phyloP scores from a whole-genome alignment of 2,797 vertebrate species.

The Eremophila alpestris region DNA sequence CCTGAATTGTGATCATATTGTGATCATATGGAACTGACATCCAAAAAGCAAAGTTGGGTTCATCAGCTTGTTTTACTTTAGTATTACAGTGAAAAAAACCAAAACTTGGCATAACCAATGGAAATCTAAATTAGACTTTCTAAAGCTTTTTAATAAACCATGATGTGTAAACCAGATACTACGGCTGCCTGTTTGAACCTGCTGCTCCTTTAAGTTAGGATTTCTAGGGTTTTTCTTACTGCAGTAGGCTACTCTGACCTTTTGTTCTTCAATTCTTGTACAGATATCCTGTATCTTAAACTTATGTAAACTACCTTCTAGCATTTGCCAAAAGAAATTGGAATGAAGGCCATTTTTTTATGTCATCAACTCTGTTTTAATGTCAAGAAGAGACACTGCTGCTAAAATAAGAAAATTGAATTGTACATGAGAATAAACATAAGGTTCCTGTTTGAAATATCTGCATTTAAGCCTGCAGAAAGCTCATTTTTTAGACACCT shows the following conservation, averaged over 20 bases:
- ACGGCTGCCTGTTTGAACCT: background rate
- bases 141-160: constrained; percentile 57
- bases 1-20: background rate
- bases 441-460: background rate
- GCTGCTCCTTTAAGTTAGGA: constrained; percentile 1
- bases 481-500: background rate
- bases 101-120: constrained; percentile 25
- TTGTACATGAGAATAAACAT: background rate
- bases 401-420: background rate
- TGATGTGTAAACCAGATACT: constrained; percentile 24
- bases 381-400: background rate
- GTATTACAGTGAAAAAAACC: background rate
- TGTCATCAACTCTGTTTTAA: constrained; percentile 21
- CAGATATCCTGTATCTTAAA: constrained; percentile 5
- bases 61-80: background rate
- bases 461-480: background rate
- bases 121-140: constrained; percentile 62
- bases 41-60: background rate
- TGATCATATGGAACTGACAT: background rate
- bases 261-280: constrained; percentile 7
- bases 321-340: background rate
- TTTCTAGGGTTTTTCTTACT: constrained; percentile 26
- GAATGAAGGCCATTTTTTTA: constrained; percentile 9
- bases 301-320: background rate
- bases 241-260: background rate